Conservation (phyloP, 2,888 invertebrate species). For the Elaeidobius kamerunicus region DNA sequence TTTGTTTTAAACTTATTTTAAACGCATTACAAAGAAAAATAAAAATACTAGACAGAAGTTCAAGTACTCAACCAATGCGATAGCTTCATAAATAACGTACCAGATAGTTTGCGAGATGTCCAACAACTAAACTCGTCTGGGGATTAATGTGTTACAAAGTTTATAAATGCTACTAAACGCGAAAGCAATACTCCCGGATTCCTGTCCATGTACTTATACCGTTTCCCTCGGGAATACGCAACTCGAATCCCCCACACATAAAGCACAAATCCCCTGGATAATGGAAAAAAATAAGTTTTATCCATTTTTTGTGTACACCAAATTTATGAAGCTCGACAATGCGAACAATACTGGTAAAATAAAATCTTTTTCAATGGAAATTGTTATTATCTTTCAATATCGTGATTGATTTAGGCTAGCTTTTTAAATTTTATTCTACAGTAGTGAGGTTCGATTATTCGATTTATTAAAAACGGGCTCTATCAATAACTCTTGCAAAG, state of each 20-base stretch:
- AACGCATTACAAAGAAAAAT: no score
- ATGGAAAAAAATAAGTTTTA: slow-evolving; percentile 1
- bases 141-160: slow-evolving; percentile 40
- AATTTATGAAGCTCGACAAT: no score
- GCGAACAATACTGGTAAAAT: no score
- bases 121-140: slow-evolving; percentile 22
- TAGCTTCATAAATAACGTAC: slow-evolving; percentile 8
- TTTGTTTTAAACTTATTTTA: no score
- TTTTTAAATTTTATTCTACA: no score
- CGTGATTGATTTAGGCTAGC: no score
- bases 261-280: slow-evolving; percentile 25
- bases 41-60: not conserved
- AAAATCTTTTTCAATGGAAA: no score
- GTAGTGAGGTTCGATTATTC: no score
- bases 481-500: no score
- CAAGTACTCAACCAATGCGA: not conserved
- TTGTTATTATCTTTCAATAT: no score
- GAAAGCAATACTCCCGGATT: slow-evolving; percentile 34
- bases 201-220: slow-evolving; percentile 22
- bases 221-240: slow-evolving; percentile 23
- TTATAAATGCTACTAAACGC: slow-evolving; percentile 37
- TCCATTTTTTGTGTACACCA: no score
- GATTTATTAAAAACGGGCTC: no score
- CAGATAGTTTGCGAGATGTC: slow-evolving; percentile 5
- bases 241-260: slow-evolving; percentile 30